Evolutionary conservation across 2,888 invertebrate genomes (phyloP).

Genomic region (Pandemis cinnamomeana): DNA sequence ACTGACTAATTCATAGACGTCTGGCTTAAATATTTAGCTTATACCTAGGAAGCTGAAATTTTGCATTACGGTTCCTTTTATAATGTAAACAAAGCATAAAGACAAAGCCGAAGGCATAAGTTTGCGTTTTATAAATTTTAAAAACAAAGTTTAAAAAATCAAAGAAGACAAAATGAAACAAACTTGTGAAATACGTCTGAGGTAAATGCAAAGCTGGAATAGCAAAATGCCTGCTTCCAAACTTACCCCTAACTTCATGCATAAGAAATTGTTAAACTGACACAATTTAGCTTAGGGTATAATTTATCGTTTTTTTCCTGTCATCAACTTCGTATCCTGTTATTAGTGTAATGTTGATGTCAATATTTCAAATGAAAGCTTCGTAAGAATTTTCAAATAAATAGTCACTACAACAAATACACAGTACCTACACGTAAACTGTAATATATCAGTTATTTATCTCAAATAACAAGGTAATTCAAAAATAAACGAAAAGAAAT

Average conservation of each 20-base stretch:
- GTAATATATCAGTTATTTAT: too few species aligned
- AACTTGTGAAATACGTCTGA: not conserved
- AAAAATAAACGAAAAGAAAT: too few species aligned
- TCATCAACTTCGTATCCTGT: conserved; percentile 23
- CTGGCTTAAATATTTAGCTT: too few species aligned
- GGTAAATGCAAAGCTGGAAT: conserved; percentile 3
- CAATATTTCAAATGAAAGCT: conserved; percentile 18
- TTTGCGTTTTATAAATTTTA: too few species aligned
- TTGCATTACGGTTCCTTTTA: too few species aligned
- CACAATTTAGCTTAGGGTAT: conserved; percentile 7
- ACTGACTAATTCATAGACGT: too few species aligned
- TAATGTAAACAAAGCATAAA: too few species aligned
- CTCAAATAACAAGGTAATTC: too few species aligned
- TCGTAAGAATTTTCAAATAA: not conserved
- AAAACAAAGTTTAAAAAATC: not conserved
- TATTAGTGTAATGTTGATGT: conserved; percentile 18
- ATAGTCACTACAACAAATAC: too few species aligned
- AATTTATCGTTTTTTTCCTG: conserved; percentile 25
- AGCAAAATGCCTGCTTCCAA: conserved; percentile 8
- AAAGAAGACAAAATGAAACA: not conserved
- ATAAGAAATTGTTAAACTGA: conserved; percentile 24
- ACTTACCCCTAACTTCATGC: conserved; percentile 23
- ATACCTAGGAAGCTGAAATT: too few species aligned
- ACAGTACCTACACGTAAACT: too few species aligned
- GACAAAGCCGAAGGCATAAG: too few species aligned